A percentile compares a stretch with the other conserved stretches of the same genome.
Conservation (phyloP, 1,140 invertebrate genomes). For the Melipona quadrifasciata region DNA sequence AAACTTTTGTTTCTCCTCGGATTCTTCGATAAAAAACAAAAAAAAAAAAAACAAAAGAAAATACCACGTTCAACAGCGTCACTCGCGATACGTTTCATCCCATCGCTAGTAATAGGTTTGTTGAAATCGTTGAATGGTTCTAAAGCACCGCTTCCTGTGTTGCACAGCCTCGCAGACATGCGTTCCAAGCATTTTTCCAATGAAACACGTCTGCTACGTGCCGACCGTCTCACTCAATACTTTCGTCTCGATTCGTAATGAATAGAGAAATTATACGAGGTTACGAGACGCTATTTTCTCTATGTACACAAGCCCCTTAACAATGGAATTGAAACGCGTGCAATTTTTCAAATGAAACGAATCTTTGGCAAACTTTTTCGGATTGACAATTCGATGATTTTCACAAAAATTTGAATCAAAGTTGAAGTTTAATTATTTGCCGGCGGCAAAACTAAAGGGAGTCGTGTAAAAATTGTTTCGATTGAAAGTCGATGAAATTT, state of each 20-base stretch:
- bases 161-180: not conserved
- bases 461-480: too few species aligned
- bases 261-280: not conserved
- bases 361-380: too few species aligned
- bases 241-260: slow-evolving; percentile 11
- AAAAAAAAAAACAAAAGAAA: too few species aligned
- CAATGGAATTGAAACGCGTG: not conserved
- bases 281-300: too few species aligned
- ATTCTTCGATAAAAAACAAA: not conserved
- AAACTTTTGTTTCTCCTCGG: not conserved
- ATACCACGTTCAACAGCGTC: too few species aligned
- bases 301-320: too few species aligned
- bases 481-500: not conserved
- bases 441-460: too few species aligned
- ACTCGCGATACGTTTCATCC: not conserved
- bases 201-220: slow-evolving; percentile 19
- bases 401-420: too few species aligned
- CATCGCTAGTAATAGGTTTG: slow-evolving; percentile 13
- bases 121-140: not conserved
- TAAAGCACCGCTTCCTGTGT: not conserved
- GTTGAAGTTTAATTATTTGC: too few species aligned
- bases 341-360: too few species aligned
- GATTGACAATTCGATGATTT: too few species aligned
- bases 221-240: not conserved
- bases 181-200: slow-evolving; percentile 9